Conservation (phyloP, 2,113 vertebrate genomes). For the Stomatorhinus ivindoensis region DNA sequence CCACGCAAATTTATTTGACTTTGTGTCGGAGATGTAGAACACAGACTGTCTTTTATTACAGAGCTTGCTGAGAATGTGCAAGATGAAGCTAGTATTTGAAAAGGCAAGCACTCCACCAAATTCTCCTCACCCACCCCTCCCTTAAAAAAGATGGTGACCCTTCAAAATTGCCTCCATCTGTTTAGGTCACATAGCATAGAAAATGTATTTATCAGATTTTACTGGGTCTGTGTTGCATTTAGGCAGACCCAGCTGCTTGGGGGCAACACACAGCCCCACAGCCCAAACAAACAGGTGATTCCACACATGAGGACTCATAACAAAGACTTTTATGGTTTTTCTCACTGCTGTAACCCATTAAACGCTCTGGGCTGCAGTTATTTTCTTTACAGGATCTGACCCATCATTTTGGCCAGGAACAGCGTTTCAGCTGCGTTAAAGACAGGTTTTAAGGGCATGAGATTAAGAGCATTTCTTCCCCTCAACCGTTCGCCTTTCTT, state of each 20-base stretch:
- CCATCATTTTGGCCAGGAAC: neutral
- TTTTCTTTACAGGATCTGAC: neutral
- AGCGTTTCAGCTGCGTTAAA: neutral
- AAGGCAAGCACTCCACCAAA: neutral
- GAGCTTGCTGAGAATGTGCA: neutral
- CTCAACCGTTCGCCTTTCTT: neutral
- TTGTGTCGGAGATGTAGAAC: neutral
- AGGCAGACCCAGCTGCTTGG: neutral
- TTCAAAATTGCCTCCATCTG: neutral
- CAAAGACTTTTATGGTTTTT: neutral
- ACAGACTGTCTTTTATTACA: conserved; percentile 14
- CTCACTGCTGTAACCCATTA: conserved; percentile 9
- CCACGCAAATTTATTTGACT: conserved; percentile 9
- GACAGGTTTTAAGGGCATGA: neutral
- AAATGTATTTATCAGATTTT: conserved; percentile 11
- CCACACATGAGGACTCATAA: neutral
- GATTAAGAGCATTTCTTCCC: neutral
- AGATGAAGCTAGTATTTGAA: conserved; percentile 2
- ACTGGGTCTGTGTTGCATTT: conserved; percentile 6
- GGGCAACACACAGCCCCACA: neutral
- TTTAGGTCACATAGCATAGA: neutral
- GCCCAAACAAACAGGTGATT: conserved; percentile 12
- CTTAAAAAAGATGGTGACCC: neutral
- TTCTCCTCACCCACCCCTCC: too few species aligned
- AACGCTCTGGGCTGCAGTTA: neutral